Percentiles rank a stretch among this genome's conserved stretches.
Conservation (phyloP, 1,140 invertebrate genomes). For the Zaprionus ghesquierei region DNA sequence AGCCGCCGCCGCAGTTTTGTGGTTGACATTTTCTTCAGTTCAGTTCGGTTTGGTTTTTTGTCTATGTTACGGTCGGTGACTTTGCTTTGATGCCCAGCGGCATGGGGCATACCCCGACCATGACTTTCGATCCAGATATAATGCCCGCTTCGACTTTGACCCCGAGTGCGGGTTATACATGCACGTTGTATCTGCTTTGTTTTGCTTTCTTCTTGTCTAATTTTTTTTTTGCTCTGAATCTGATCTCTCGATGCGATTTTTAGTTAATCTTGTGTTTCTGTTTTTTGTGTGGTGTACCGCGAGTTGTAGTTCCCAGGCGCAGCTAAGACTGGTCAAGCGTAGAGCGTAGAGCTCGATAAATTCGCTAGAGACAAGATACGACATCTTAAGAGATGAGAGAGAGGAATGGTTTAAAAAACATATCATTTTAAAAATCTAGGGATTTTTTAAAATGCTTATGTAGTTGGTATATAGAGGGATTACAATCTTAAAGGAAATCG, state of each 20-base stretch:
- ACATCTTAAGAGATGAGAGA: neutral
- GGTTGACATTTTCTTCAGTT: constrained; percentile 62
- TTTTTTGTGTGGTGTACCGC: neutral
- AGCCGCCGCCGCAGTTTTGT: constrained; percentile 57
- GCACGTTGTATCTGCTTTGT: constrained; percentile 4
- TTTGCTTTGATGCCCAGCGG: constrained; percentile 61
- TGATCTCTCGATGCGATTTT: constrained; percentile 68
- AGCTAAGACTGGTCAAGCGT: constrained; percentile 25
- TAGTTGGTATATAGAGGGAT: too few species aligned
- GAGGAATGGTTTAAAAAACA: too few species aligned
- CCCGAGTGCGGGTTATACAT: constrained; percentile 17
- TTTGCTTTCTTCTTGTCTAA: neutral
- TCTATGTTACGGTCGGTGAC: constrained; percentile 59
- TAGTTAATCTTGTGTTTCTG: constrained; percentile 41
- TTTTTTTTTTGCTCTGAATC: constrained; percentile 22
- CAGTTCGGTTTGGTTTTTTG: too few species aligned
- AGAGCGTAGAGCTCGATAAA: neutral
- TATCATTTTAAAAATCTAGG: too few species aligned
- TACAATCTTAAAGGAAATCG: too few species aligned
- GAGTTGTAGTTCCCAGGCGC: neutral
- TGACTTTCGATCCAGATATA: constrained; percentile 21
- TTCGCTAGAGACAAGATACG: neutral
- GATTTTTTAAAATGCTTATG: too few species aligned
- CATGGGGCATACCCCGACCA: constrained; percentile 1
- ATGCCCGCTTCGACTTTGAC: constrained; percentile 26